phyloP scores from a whole-genome alignment of 2,797 vertebrate genomes.

The Allobates femoralis region DNA sequence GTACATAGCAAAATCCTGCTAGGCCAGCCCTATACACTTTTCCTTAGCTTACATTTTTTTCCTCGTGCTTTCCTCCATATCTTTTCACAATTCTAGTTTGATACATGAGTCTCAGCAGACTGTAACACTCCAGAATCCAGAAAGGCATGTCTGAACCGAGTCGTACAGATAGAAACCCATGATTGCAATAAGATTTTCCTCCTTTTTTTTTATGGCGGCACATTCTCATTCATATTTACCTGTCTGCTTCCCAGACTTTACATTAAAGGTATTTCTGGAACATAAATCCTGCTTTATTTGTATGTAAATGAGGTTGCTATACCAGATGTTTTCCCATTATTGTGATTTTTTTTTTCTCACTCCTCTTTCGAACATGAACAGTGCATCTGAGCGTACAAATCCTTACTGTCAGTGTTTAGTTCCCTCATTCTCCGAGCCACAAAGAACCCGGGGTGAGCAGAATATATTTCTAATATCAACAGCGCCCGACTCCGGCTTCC shows the following conservation, averaged over 20 bases:
- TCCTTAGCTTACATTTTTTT: too few relatives aligned
- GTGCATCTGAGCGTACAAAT: constrained; percentile 16
- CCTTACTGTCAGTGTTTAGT: constrained; percentile 26
- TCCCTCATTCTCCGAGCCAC: constrained; percentile 26
- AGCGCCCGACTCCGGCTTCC: background rate
- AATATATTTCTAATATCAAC: constrained; percentile 48
- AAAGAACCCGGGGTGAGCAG: constrained; percentile 29
- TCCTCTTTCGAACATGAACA: constrained; percentile 18
- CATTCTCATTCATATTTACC: constrained; percentile 25
- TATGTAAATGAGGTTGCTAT: constrained; percentile 46
- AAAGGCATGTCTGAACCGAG: background rate
- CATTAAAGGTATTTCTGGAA: constrained; percentile 31
- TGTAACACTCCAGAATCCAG: background rate
- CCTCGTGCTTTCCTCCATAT: too few relatives aligned
- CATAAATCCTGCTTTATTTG: constrained; percentile 53
- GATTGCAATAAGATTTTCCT: constrained; percentile 26
- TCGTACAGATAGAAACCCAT: background rate
- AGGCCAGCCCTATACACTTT: too few relatives aligned
- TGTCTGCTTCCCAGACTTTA: constrained; percentile 17
- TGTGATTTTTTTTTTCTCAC: constrained; percentile 20
- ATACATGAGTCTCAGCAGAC: background rate
- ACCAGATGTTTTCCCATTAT: constrained; percentile 46
- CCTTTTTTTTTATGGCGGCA: background rate
- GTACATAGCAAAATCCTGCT: too few relatives aligned
- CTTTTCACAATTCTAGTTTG: background rate